phyloP scores from a whole-genome alignment of 2,113 vertebrate species.

The Parus major region DNA sequence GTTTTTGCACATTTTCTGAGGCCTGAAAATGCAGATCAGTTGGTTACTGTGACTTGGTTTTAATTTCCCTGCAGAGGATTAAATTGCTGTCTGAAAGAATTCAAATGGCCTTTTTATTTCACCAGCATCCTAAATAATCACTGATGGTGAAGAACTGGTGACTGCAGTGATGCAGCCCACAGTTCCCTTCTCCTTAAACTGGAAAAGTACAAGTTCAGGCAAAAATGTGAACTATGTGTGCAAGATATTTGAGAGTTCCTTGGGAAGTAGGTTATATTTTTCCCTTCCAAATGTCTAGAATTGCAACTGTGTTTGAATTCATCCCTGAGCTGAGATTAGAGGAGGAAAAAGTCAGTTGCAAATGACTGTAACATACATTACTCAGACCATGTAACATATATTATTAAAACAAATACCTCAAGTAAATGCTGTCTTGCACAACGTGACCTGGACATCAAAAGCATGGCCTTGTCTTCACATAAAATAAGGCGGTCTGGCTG shows the following conservation, averaged over 20 bases:
- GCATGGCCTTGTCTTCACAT: not conserved
- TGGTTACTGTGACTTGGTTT: not conserved
- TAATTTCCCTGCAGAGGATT: not conserved
- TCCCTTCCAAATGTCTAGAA: not conserved
- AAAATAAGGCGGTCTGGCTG: not conserved
- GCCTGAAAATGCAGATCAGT: not conserved
- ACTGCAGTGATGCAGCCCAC: not conserved
- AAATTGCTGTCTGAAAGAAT: not conserved
- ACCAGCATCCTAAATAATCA: not conserved
- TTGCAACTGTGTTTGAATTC: not conserved
- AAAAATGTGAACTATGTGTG: not conserved
- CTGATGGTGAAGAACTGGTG: not conserved
- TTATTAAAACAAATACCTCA: not conserved
- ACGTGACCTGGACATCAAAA: not conserved
- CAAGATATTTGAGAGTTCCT: not conserved
- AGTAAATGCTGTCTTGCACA: not conserved
- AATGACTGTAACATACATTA: not conserved
- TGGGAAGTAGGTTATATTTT: not conserved
- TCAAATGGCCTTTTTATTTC: not conserved
- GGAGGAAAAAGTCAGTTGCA: not conserved
- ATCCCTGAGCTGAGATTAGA: not conserved
- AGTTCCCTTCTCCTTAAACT: not conserved
- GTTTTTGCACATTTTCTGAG: not conserved
- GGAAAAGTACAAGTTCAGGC: not conserved
- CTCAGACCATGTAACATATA: not conserved